phyloP scores from a whole-genome alignment of 1,140 invertebrate species.

The Orchesella cincta region DNA sequence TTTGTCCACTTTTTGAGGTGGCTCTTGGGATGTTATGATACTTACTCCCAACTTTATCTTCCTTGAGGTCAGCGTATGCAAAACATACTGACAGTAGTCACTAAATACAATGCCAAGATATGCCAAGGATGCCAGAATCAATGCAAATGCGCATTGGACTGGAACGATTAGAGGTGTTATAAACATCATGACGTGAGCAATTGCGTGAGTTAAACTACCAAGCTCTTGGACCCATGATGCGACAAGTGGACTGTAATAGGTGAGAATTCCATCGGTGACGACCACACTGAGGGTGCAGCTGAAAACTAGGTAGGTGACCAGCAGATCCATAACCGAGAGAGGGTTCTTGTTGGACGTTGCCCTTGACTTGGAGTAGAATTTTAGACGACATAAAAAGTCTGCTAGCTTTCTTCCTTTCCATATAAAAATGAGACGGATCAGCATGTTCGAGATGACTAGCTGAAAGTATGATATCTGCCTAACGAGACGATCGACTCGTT shows the following conservation, averaged over 20 bases:
- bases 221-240: not conserved
- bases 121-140: not conserved
- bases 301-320: not conserved
- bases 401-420: not conserved
- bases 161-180: not conserved
- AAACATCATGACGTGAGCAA: not conserved
- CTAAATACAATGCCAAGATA: not conserved
- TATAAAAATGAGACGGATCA: not conserved
- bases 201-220: not conserved
- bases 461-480: not conserved
- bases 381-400: not conserved
- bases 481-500: not conserved
- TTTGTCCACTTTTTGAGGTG: not conserved
- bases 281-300: not conserved
- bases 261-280: not conserved
- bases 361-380: not conserved
- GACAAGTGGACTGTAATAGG: not conserved
- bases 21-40: not conserved
- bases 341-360: not conserved
- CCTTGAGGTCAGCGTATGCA: not conserved
- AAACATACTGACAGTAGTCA: slow-evolving; percentile 1
- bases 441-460: not conserved
- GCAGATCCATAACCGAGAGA: not conserved
- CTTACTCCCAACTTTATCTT: not conserved
- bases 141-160: not conserved